A percentile compares a stretch with the other conserved stretches of the same genome.
Evolutionary conservation across 1,140 invertebrate species (phyloP).

Genomic region (Drosophila subpulchrella): DNA sequence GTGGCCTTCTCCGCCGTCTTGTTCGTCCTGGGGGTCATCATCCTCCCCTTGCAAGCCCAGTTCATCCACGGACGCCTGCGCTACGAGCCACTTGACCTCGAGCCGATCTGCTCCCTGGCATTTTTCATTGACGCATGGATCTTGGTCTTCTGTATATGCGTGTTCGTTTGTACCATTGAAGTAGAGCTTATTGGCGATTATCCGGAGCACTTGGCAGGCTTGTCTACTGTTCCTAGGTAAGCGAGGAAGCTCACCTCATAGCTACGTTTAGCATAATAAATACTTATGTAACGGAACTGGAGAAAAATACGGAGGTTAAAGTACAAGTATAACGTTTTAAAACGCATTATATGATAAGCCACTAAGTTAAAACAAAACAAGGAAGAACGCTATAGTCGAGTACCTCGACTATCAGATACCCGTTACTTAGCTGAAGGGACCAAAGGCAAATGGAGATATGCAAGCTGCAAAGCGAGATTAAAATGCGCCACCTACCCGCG

Average conservation of each 20-base stretch:
- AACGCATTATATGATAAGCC: too few relatives aligned
- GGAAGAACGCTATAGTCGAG: too few relatives aligned
- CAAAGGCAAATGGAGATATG: too few relatives aligned
- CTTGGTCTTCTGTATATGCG: background rate
- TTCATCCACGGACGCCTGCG: constrained; percentile 26
- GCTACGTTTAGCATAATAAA: background rate
- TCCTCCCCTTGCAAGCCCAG: constrained; percentile 9
- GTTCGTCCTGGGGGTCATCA: background rate
- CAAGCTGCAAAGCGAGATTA: too few relatives aligned
- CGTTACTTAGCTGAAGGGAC: too few relatives aligned
- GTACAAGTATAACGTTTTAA: too few relatives aligned
- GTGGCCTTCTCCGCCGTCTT: background rate
- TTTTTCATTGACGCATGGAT: background rate
- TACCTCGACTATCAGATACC: too few relatives aligned
- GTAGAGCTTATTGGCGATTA: background rate
- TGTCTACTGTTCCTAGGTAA: background rate
- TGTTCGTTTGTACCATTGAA: background rate
- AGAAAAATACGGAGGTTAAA: too few relatives aligned
- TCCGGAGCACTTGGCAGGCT: background rate
- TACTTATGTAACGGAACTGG: too few relatives aligned
- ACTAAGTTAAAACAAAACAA: too few relatives aligned
- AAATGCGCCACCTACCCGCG: too few relatives aligned
- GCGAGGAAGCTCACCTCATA: background rate
- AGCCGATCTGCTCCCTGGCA: constrained; percentile 2
- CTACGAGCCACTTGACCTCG: constrained; percentile 5